Percentiles rank a stretch among this genome's conserved stretches.
These are phyloP conservation scores for Caenorhabditis wallacei DNA, from an alignment of 2,888 invertebrate species.

Conservation along the genomic window DNA sequence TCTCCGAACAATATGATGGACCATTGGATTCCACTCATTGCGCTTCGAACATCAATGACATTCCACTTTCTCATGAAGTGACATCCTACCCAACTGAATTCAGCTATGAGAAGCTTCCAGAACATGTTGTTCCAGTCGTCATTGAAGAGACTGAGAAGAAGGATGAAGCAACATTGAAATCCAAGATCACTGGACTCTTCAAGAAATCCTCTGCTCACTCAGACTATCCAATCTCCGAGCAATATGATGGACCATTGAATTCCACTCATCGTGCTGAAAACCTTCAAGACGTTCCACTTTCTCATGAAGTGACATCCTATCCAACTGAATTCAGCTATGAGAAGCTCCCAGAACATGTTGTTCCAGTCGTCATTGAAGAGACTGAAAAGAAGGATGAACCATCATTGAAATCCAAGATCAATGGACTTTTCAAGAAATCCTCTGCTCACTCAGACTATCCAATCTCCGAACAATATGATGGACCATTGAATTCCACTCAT, in stretches of 20 bases:
- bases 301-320: conserved; percentile 56
- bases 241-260: conserved; percentile 68
- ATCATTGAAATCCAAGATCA: conserved; percentile 17
- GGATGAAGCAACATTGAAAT: conserved; percentile 42
- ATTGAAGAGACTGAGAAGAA: conserved; percentile 39
- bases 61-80: conserved; percentile 67
- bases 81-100: conserved; percentile 26
- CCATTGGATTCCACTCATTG: conserved; percentile 63
- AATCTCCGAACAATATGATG: conserved; percentile 14
- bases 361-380: conserved; percentile 45
- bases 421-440: conserved; percentile 67
- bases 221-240: conserved; percentile 68
- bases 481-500: conserved; percentile 19
- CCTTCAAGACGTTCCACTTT: conserved; percentile 60
- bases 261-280: conserved; percentile 63
- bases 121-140: conserved; percentile 53
- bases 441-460: conserved; percentile 6
- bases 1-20: conserved; percentile 66
- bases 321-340: conserved; percentile 64
- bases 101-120: conserved; percentile 48
- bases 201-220: conserved; percentile 65
- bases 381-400: conserved; percentile 44
- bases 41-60: conserved; percentile 63
- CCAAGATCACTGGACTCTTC: conserved; percentile 60
- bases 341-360: conserved; percentile 47